These are phyloP conservation scores for Heliconius congener DNA, from an alignment of 1,140 invertebrate genomes.

Conservation along the genomic window DNA sequence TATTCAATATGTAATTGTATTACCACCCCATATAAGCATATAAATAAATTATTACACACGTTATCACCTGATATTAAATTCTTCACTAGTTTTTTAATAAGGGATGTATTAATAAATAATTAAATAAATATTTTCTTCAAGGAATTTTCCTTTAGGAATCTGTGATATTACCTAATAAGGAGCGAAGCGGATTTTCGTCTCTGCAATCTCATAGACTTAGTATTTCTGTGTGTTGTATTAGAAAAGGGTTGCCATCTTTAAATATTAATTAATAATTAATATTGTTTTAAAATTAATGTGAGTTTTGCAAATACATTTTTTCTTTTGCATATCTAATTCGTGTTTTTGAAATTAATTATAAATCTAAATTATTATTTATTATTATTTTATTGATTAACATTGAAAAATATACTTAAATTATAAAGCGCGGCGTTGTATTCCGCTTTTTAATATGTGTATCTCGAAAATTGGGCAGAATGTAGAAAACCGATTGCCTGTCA, in stretches of 20 bases:
- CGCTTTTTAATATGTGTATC: too few species aligned
- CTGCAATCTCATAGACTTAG: slow-evolving; percentile 57
- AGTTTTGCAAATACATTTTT: too few species aligned
- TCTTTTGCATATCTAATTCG: too few species aligned
- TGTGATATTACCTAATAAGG: slow-evolving; percentile 79
- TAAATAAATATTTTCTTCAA: not conserved
- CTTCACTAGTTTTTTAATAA: not conserved
- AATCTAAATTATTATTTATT: too few species aligned
- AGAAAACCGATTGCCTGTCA: too few species aligned
- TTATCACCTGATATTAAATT: not conserved
- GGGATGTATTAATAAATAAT: not conserved
- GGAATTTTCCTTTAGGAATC: slow-evolving; percentile 60
- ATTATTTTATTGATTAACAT: too few species aligned
- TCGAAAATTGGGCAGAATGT: too few species aligned
- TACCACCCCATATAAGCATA: not conserved
- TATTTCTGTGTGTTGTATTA: slow-evolving; percentile 17
- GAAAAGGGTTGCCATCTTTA: slow-evolving; percentile 2
- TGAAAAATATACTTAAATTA: too few species aligned
- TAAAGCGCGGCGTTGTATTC: too few species aligned
- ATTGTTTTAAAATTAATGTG: too few species aligned
- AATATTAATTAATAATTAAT: too few species aligned
- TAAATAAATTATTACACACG: not conserved
- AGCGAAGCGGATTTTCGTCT: slow-evolving; percentile 46
- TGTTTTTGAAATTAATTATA: too few species aligned
- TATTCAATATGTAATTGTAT: not conserved